phyloP scores from a whole-genome alignment of 2,113 vertebrate genomes.

The cattle (Bos taurus) region ARS-UCD2.0 NC_037340.1:48804501-48805000 shows the following conservation, averaged over 20 bases:
- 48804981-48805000: not conserved
- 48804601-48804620: not conserved
- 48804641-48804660: not conserved
- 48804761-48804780: not conserved
- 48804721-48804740: not conserved
- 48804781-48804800: not conserved
- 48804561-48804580: not conserved
- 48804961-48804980: not conserved
- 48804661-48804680: not conserved
- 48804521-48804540: not conserved
- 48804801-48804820: not conserved
- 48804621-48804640: not conserved
- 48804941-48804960: not conserved
- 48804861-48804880: not conserved
- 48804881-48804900: not conserved
- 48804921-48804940: not conserved
- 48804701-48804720: not conserved
- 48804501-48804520: not conserved
- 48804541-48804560: not conserved
- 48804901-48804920: not conserved
- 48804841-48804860: not conserved
- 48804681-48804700: not conserved
- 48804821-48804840: not conserved
- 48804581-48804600: not conserved
- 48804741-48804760: not conserved